Percentiles rank a stretch among this genome's conserved stretches.
Evolutionary conservation across 1,140 invertebrate species (phyloP).

Genomic region (Acyrthosiphon pisum): DNA sequence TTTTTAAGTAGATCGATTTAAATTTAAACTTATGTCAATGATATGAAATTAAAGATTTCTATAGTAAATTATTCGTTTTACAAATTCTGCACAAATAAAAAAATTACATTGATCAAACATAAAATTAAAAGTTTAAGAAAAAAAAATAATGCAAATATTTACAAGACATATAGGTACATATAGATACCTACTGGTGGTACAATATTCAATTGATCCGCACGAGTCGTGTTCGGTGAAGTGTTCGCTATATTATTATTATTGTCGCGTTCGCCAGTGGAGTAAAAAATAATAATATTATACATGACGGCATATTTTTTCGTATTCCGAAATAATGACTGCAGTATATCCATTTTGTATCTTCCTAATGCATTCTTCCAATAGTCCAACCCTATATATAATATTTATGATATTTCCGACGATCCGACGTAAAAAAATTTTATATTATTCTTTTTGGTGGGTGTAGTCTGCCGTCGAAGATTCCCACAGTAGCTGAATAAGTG

Average conservation of each 20-base stretch:
- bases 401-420: neutral
- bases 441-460: neutral
- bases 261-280: neutral
- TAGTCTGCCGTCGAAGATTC: neutral
- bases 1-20: neutral
- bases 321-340: neutral
- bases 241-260: neutral
- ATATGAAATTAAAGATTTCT: neutral
- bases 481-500: neutral
- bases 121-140: neutral
- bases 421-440: neutral
- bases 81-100: neutral
- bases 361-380: neutral
- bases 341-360: neutral
- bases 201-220: neutral
- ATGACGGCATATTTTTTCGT: neutral
- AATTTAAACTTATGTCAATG: neutral
- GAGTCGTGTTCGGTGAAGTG: neutral
- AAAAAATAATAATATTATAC: neutral
- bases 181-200: neutral
- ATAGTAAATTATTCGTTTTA: neutral
- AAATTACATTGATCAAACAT: neutral
- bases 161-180: neutral
- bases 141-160: neutral
- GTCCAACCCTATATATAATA: neutral